Evolutionary conservation across 2,797 vertebrate genomes (phyloP).

Genomic region (Microctenopoma steveboyesi): DNA sequence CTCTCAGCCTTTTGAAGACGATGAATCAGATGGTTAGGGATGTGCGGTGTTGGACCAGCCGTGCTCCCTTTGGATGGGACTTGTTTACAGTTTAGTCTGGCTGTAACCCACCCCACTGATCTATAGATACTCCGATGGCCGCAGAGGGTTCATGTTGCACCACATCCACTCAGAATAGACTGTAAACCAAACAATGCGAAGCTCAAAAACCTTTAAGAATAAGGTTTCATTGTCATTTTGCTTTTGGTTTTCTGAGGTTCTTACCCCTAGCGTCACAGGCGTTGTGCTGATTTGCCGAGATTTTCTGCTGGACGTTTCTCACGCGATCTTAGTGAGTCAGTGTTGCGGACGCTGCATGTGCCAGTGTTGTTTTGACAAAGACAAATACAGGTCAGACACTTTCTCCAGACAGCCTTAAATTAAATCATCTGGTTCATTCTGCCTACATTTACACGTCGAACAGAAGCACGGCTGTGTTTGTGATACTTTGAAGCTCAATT

Average conservation of each 20-base stretch:
- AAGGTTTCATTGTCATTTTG: constrained; percentile 78
- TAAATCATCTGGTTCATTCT: constrained; percentile 22
- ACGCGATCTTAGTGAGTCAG: neutral
- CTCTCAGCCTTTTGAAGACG: constrained; percentile 58
- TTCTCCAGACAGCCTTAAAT: constrained; percentile 9
- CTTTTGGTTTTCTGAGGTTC: constrained; percentile 64
- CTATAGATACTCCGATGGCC: constrained; percentile 76
- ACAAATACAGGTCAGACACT: neutral
- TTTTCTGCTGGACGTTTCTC: constrained; percentile 8
- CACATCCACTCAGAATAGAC: constrained; percentile 77
- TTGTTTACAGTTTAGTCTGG: constrained; percentile 78
- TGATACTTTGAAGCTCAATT: neutral
- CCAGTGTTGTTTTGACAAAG: constrained; percentile 7
- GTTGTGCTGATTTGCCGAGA: constrained; percentile 43
- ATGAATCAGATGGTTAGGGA: constrained; percentile 70
- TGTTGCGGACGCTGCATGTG: constrained; percentile 4
- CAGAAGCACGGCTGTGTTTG: no score
- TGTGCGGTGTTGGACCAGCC: constrained; percentile 53
- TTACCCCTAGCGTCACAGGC: constrained; percentile 25
- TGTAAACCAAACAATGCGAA: constrained; percentile 76
- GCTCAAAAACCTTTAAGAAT: constrained; percentile 61
- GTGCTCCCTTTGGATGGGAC: constrained; percentile 63
- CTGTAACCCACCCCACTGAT: constrained; percentile 63
- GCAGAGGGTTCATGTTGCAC: constrained; percentile 75
- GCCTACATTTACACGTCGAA: constrained; percentile 8